These are phyloP conservation scores for Harpagus bidentatus DNA, from an alignment of 2,113 vertebrate species.

Conservation along the genomic window DNA sequence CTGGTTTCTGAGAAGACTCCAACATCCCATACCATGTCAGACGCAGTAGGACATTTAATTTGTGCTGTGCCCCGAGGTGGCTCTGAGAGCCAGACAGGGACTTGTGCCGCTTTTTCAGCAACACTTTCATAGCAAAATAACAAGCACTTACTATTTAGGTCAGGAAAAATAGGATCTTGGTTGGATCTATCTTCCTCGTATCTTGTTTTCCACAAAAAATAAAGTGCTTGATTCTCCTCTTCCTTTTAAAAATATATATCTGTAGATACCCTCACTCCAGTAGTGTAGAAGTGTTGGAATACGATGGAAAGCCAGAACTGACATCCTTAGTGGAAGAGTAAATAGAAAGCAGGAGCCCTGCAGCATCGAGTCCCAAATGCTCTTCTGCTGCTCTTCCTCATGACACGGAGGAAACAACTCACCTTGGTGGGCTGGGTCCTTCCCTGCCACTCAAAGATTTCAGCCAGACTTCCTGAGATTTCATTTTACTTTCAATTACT, in stretches of 20 bases:
- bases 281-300: neutral
- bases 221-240: slow-evolving; percentile 21
- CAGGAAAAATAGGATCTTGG: neutral
- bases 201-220: slow-evolving; percentile 34
- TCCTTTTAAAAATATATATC: slow-evolving; percentile 42
- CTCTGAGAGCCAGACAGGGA: slow-evolving; percentile 6
- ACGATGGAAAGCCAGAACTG: neutral
- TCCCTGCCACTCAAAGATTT: neutral
- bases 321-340: neutral
- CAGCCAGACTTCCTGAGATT: neutral
- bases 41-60: neutral
- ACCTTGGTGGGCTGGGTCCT: neutral
- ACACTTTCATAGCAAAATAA: slow-evolving; percentile 41
- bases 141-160: slow-evolving; percentile 26
- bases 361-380: neutral
- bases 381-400: neutral
- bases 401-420: accelerated
- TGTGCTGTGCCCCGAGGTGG: slow-evolving; percentile 29
- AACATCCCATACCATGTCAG: neutral
- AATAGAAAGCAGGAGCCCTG: neutral
- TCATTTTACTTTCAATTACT: neutral
- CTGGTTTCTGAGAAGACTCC: neutral
- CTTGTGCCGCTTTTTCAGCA: slow-evolving; percentile 23
- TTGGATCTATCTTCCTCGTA: neutral
- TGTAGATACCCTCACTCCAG: neutral